Percentiles rank a stretch among this genome's conserved stretches.
These are phyloP conservation scores for Nezara viridula DNA, from an alignment of 2,888 invertebrate species.

Conservation along the genomic window DNA sequence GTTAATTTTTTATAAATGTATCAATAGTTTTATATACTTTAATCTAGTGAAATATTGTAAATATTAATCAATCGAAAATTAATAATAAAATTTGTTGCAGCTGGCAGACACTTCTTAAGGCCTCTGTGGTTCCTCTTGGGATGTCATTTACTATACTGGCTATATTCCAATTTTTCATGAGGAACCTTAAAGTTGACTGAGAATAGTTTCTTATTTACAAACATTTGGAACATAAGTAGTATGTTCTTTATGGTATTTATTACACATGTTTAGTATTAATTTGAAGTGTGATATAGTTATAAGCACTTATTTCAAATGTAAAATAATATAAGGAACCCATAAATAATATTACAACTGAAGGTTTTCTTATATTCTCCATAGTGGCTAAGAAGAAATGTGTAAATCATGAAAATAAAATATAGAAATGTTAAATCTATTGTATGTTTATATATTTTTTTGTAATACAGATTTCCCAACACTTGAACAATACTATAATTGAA, in stretches of 20 bases:
- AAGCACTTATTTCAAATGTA: not conserved
- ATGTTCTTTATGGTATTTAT: not conserved
- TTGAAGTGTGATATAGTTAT: not conserved
- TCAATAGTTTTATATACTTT: not conserved
- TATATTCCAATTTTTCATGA: slow-evolving; percentile 66
- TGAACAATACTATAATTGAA: not conserved
- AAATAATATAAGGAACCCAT: not conserved
- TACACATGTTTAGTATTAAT: not conserved
- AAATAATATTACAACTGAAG: not conserved
- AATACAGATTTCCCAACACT: not conserved
- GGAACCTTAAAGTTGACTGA: slow-evolving; percentile 64
- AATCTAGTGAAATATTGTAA: not conserved
- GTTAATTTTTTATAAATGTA: no score
- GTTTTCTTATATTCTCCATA: not conserved
- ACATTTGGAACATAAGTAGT: not conserved
- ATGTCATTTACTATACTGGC: slow-evolving; percentile 83
- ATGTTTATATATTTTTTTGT: not conserved
- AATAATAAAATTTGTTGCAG: slow-evolving; percentile 70
- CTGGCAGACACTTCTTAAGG: slow-evolving; percentile 82
- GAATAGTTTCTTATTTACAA: not conserved
- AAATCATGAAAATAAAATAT: not conserved
- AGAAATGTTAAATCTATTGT: not conserved
- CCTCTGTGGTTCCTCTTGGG: slow-evolving; percentile 82
- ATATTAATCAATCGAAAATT: not conserved
- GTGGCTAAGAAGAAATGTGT: not conserved